Percentiles rank a stretch among this genome's conserved stretches.
Evolutionary conservation across 2,113 vertebrate species (phyloP).

Genomic region (Candoia aspera): DNA sequence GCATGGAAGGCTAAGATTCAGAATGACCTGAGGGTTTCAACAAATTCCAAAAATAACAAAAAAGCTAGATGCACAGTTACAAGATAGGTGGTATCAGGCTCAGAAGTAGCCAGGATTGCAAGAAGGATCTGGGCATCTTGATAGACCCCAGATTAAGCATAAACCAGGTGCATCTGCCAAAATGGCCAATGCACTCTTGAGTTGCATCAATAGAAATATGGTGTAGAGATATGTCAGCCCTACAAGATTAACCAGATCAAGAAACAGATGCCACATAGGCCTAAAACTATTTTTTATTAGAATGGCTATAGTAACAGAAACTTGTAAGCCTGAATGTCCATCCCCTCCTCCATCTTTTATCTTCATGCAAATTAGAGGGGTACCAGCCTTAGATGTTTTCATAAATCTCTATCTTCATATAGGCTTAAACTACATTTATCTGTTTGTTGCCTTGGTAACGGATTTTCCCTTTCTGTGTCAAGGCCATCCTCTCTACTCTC

Average conservation of each 20-base stretch:
- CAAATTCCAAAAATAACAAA: neutral
- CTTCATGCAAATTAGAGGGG: neutral
- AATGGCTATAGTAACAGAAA: neutral
- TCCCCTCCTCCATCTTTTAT: neutral
- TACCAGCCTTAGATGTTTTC: too few relatives aligned
- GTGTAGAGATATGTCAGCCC: neutral
- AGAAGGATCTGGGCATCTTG: neutral
- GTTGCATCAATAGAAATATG: neutral
- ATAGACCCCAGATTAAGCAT: neutral
- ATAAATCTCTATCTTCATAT: neutral
- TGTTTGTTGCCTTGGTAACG: neutral
- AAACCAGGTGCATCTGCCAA: neutral
- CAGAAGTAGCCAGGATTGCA: neutral
- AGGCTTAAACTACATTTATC: neutral
- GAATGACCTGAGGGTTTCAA: neutral
- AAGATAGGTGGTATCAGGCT: neutral
- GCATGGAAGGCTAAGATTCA: neutral
- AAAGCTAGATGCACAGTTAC: neutral
- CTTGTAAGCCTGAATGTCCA: neutral
- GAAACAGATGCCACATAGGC: neutral
- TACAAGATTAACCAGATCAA: neutral
- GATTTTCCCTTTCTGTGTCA: neutral
- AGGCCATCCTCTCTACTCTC: neutral
- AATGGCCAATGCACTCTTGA: neutral
- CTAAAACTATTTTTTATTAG: neutral